Evolutionary conservation across 2,113 vertebrate genomes (phyloP).

Genomic region (Echinops telfairi): DNA sequence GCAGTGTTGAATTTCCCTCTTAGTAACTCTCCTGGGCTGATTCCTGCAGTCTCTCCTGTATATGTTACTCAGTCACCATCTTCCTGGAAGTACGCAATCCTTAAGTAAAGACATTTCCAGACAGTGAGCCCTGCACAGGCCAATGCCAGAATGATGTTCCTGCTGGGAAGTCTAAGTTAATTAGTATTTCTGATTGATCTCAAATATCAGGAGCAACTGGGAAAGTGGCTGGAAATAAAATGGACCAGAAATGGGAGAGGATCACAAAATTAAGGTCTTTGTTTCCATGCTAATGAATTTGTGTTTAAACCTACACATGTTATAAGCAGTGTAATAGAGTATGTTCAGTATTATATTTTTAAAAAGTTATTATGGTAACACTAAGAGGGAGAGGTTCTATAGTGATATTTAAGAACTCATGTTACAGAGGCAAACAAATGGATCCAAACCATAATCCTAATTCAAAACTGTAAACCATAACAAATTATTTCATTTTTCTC

Average conservation of each 20-base stretch:
- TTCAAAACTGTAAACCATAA: neutral
- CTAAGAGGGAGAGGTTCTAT: neutral
- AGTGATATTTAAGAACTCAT: neutral
- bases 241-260: neutral
- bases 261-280: neutral
- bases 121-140: rapidly evolving
- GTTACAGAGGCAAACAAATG: neutral
- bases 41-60: too few species aligned
- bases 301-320: neutral
- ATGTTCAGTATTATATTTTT: neutral
- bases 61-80: too few species aligned
- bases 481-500: neutral
- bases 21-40: too few species aligned
- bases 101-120: neutral
- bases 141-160: neutral
- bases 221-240: neutral
- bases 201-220: neutral
- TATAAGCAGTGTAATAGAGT: neutral
- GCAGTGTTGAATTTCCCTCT: too few species aligned
- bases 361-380: neutral
- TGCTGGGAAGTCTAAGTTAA: neutral
- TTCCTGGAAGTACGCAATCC: too few species aligned
- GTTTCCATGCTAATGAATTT: neutral
- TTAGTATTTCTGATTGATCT: neutral
- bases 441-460: neutral